Evolutionary conservation across 2,797 vertebrate genomes (phyloP).

Genomic region (Esox lucius): DNA sequence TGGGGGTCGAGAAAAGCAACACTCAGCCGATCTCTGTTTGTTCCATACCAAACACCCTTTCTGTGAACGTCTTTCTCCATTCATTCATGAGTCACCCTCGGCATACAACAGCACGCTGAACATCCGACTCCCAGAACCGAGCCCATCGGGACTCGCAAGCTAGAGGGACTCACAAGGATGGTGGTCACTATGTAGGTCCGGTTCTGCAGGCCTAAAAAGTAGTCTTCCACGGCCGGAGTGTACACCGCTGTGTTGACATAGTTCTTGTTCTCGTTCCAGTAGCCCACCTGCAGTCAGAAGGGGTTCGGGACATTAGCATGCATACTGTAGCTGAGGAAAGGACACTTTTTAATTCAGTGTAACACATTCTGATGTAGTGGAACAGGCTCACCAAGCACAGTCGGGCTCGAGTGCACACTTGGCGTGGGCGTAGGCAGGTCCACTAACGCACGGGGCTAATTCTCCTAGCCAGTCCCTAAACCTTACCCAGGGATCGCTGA

Average conservation of each 20-base stretch:
- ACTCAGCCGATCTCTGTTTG: not conserved
- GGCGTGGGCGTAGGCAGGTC: constrained; percentile 11
- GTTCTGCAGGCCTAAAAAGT: constrained; percentile 85
- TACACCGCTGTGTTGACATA: constrained; percentile 86
- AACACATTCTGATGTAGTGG: constrained; percentile 43
- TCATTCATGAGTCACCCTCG: not conserved
- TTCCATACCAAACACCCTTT: not conserved
- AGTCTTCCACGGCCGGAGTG: constrained; percentile 78
- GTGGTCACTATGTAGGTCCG: constrained; percentile 94
- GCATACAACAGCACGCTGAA: not conserved
- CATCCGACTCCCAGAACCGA: too few relatives aligned
- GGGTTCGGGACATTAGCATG: constrained; percentile 10
- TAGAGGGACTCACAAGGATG: constrained; percentile 83
- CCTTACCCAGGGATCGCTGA: not conserved
- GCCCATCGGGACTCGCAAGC: not conserved
- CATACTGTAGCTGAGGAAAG: constrained; percentile 17
- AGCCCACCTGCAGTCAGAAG: constrained; percentile 82
- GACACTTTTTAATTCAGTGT: constrained; percentile 40
- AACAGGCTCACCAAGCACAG: constrained; percentile 40
- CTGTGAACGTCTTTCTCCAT: not conserved
- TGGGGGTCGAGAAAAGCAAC: not conserved
- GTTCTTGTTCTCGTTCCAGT: constrained; percentile 91
- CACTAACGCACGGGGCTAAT: constrained; percentile 8
- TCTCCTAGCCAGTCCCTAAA: not conserved
- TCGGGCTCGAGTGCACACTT: constrained; percentile 34